phyloP scores from a whole-genome alignment of 2,888 invertebrate genomes.

The Andrena fulva region DNA sequence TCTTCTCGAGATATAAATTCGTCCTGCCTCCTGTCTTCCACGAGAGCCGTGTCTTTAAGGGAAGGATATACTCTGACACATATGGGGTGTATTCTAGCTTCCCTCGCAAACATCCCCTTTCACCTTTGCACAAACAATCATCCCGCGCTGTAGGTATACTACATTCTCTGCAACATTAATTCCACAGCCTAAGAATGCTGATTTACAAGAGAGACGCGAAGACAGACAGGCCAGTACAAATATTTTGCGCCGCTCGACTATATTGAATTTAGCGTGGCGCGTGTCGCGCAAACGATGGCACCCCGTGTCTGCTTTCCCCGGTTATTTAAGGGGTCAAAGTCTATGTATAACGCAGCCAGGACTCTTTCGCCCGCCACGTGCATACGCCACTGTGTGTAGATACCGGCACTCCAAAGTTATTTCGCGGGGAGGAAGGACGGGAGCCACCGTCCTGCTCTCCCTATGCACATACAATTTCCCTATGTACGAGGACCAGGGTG shows the following conservation, averaged over 20 bases:
- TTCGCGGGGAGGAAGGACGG: slow-evolving; percentile 48
- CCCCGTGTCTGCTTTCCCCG: slow-evolving; percentile 29
- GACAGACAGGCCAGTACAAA: not conserved
- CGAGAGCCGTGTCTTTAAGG: no score
- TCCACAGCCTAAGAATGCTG: not conserved
- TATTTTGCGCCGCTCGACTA: slow-evolving; percentile 27
- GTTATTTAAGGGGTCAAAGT: slow-evolving; percentile 61
- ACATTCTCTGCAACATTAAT: no score
- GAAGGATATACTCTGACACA: no score
- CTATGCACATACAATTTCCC: slow-evolving; percentile 65
- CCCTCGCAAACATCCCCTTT: no score
- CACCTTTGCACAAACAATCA: no score
- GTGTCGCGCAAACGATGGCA: slow-evolving; percentile 39
- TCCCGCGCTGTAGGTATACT: no score
- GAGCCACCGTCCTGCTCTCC: slow-evolving; percentile 42
- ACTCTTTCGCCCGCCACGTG: slow-evolving; percentile 54
- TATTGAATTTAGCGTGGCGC: slow-evolving; percentile 48
- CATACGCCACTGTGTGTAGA: slow-evolving; percentile 52
- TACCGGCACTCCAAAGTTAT: slow-evolving; percentile 61
- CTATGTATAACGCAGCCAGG: slow-evolving; percentile 42
- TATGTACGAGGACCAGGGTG: slow-evolving; percentile 50
- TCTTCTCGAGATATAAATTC: no score
- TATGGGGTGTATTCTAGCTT: no score
- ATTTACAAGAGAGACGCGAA: not conserved
- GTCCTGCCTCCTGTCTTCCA: no score